These are phyloP conservation scores for Trachelus troglodyta DNA, from an alignment of 2,888 invertebrate genomes.

Conservation along the genomic window DNA sequence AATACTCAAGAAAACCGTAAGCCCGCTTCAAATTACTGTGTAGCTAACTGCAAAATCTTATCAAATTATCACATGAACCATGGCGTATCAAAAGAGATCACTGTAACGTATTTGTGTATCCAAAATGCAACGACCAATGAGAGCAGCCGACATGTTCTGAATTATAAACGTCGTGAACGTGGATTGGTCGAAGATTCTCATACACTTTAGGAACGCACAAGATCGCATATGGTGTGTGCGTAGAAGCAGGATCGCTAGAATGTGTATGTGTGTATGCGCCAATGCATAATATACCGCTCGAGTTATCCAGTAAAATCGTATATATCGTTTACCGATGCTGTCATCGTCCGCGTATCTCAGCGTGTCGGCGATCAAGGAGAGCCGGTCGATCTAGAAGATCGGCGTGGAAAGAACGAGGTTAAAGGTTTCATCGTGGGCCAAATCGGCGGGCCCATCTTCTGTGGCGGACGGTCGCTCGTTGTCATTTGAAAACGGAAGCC, in stretches of 20 bases:
- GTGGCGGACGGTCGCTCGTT: conserved; percentile 50
- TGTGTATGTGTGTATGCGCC: conserved; percentile 50
- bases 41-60: neutral
- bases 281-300: conserved; percentile 57
- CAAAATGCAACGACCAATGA: neutral
- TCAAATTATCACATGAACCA: neutral
- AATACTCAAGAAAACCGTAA: neutral
- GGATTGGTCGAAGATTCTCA: neutral
- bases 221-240: conserved; percentile 29
- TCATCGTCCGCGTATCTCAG: conserved; percentile 52
- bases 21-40: neutral
- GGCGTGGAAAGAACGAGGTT: conserved; percentile 37
- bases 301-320: conserved; percentile 54
- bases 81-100: neutral
- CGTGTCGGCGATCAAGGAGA: conserved; percentile 34
- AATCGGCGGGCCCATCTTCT: conserved; percentile 25
- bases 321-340: conserved; percentile 63
- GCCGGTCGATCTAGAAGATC: conserved; percentile 2
- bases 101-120: neutral
- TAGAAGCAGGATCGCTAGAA: conserved; percentile 8
- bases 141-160: neutral
- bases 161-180: neutral
- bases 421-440: conserved; percentile 16
- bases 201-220: conserved; percentile 30
- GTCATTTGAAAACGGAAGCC: conserved; percentile 67